phyloP scores from a whole-genome alignment of 2,113 vertebrate genomes.

The Physeter macrocephalus region DNA sequence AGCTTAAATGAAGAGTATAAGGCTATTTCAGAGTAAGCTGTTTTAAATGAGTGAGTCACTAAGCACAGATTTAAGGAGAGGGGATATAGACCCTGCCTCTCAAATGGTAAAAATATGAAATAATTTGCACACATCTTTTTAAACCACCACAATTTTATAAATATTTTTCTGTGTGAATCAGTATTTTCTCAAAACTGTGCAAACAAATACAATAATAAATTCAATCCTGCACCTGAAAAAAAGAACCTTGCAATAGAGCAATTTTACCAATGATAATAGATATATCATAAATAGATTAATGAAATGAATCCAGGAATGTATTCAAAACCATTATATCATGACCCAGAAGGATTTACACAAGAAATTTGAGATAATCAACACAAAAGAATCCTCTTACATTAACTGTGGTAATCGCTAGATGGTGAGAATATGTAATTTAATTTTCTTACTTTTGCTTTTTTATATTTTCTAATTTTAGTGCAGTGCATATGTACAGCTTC shows the following conservation, averaged over 20 bases:
- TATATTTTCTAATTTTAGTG: not conserved
- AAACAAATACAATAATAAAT: not conserved
- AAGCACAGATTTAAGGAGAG: slow-evolving; percentile 16
- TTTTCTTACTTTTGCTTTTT: not conserved
- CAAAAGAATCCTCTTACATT: not conserved
- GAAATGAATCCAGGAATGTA: not conserved
- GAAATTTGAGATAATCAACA: not conserved
- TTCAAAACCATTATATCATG: not conserved
- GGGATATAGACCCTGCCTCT: not conserved
- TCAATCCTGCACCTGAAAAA: not conserved
- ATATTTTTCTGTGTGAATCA: not conserved
- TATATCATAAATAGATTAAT: not conserved
- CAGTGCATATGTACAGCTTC: not conserved
- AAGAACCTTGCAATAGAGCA: not conserved
- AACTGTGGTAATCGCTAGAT: not conserved
- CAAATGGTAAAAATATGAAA: not conserved
- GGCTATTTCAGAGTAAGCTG: not conserved
- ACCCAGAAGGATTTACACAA: not conserved
- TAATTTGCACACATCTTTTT: not conserved
- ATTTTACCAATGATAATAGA: not conserved
- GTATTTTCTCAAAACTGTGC: not conserved
- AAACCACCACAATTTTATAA: not conserved
- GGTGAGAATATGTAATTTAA: not conserved
- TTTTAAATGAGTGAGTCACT: not conserved
- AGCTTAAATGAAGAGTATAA: not conserved